Conservation (phyloP, 2,888 invertebrate genomes). For the Aphodius granarius region DNA sequence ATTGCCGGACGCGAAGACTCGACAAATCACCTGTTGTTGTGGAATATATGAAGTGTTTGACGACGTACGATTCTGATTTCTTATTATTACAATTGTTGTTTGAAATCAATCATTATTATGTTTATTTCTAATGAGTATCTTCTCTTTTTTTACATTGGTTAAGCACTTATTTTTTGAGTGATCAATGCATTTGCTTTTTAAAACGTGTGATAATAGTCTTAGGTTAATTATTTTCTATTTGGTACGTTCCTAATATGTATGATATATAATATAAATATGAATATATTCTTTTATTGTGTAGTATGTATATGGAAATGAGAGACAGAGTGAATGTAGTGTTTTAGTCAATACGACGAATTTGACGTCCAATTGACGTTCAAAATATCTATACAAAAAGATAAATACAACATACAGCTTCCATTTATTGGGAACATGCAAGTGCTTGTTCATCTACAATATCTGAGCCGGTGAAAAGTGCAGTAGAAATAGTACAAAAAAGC, state of each 20-base stretch:
- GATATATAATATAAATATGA: no score
- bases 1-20: slow-evolving; percentile 92
- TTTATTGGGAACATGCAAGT: background rate
- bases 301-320: background rate
- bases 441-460: background rate
- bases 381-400: background rate
- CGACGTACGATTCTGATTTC: slow-evolving; percentile 4
- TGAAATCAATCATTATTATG: background rate
- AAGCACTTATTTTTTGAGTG: slow-evolving; percentile 43
- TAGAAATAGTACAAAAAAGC: no score
- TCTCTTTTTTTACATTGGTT: slow-evolving; percentile 36
- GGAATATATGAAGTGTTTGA: slow-evolving; percentile 73
- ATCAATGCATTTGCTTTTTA: slow-evolving; percentile 51
- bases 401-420: background rate
- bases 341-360: background rate
- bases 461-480: background rate
- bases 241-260: slow-evolving; percentile 29
- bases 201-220: slow-evolving; percentile 53
- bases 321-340: background rate
- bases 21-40: slow-evolving; percentile 93
- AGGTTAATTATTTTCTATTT: slow-evolving; percentile 40
- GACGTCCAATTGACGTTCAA: background rate
- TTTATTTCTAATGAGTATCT: slow-evolving; percentile 4
- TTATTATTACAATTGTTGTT: background rate
- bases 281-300: slow-evolving; percentile 24